Base-by-base conservation (phyloP, 1,140 invertebrate species). In the Neelides sp. region DNA sequence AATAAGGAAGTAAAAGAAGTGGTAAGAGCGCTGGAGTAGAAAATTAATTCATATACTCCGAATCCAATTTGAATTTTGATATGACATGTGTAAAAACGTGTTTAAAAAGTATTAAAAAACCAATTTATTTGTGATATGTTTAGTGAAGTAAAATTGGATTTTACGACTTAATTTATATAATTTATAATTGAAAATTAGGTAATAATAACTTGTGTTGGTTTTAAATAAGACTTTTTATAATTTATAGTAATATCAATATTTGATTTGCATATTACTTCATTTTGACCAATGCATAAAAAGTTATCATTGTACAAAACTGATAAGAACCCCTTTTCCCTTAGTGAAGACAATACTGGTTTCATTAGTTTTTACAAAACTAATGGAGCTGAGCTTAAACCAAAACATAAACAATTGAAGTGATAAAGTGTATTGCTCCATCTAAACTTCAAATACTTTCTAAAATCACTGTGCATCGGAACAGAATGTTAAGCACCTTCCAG, bases 401-500 rank as follows among this genome's bases (percentile, higher is more conserved):
- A 54, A 3, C 40, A 43, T 13, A 54, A 27, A 30, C 37, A 50
- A 1, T 15, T 37, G 15, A 27, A 54, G 15, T 54, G 30, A 40
- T 44, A 54, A 24, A 54, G 19, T 1, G n/a, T 19, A 4, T 24
- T 41, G n/a, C 39, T 39, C 39, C 39, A 54, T n/a, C 4, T 17
- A 50, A 54, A 54, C 17, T 45, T 28, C 17, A 54, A 28, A 44
- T 44, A 54, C 19, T 44, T 54, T 37, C 40, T 43, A 27, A 44
- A 3, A 7, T 27, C 10, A n/a, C 17, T 3, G 10, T 43, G 28
- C 35, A 54, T 50, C 20, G 28, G 32, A 22, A 54, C 22, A 12
- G 34, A 26, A 50, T 35, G 45, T n/a, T 54, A 54, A 2, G 52
- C 52, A 34, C 50, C 52, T 35, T 50, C 24, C 8, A 55, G 20